These are phyloP conservation scores for Drosophila seguyi DNA, from an alignment of 1,140 invertebrate genomes.

Conservation along the genomic window DNA sequence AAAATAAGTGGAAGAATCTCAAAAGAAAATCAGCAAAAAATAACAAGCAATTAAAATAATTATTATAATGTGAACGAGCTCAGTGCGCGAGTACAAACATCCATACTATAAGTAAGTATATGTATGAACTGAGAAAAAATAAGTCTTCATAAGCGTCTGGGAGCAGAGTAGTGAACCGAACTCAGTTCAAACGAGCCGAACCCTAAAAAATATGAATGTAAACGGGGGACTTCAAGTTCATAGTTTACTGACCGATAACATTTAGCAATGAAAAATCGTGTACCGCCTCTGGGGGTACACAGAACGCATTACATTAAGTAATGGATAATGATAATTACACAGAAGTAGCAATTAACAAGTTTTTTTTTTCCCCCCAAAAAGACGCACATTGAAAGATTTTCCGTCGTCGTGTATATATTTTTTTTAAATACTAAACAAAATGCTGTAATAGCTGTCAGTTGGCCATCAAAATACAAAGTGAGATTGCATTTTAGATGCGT, in stretches of 20 bases:
- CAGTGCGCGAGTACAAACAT: neutral
- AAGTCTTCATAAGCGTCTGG: slow-evolving; percentile 10
- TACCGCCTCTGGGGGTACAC: slow-evolving; percentile 4
- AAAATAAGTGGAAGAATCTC: slow-evolving; percentile 27
- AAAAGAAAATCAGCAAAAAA: slow-evolving; percentile 34
- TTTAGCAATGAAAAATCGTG: slow-evolving; percentile 41
- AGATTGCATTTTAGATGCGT: slow-evolving; percentile 27
- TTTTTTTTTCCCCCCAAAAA: neutral
- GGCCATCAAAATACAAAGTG: slow-evolving; percentile 20
- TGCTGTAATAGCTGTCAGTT: slow-evolving; percentile 45
- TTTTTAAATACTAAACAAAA: slow-evolving; percentile 22
- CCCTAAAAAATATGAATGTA: slow-evolving; percentile 2
- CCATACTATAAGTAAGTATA: neutral
- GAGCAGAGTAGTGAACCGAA: slow-evolving; percentile 12
- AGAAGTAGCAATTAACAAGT: slow-evolving; percentile 3
- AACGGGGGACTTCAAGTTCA: slow-evolving; percentile 66
- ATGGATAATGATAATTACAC: slow-evolving; percentile 7
- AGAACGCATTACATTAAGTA: slow-evolving; percentile 20
- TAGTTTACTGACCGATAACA: slow-evolving; percentile 77
- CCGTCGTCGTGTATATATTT: neutral
- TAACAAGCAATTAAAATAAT: slow-evolving; percentile 42
- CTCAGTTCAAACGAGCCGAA: slow-evolving; percentile 7
- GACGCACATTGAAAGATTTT: slow-evolving; percentile 2
- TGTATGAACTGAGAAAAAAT: neutral
- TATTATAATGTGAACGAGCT: slow-evolving; percentile 36